Evolutionary conservation across 1,140 invertebrate species (phyloP), one percentile per base, ranked within the genome.

Genomic region (Hestina assimilis): DNA sequence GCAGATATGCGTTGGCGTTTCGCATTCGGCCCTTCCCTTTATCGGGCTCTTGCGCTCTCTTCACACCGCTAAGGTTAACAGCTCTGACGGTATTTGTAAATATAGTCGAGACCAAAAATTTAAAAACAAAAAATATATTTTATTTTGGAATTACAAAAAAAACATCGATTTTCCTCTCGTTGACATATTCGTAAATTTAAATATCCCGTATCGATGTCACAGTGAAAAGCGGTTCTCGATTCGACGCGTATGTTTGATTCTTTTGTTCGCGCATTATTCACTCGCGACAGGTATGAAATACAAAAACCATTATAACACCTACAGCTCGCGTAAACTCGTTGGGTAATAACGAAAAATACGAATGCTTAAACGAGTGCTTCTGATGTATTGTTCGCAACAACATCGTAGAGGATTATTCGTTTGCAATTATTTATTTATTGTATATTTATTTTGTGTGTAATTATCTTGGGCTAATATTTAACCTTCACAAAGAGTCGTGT

Each of bases 211-310:
- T 66, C 65, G 67, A 77, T 69, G 70, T 70, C 70, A 69, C 69
- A 69, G 70, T 72, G 74, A 78, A 78, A 79, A 78, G 64, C 73
- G 66, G 69, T 64, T 65, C 59, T 72, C 74, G 52, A 83, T 83
- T 87, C 75, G 79, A 72, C 73, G 72, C 74, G 76, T 79, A 69
- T 74, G 79, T 82, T 83, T 75, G 72, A 60, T 75, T 83, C 83
- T 82, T 81, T 87, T 87, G 80, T 85, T 76, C 65, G 55, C 60
- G 59, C 53, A 67, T 76, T 79, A 82, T 83, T 72, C 70, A 72
- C 69, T 73, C 48, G 59, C 72, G 74, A 66, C 69, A 69, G 69
- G 72, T 76, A 66, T 64, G 80, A 75, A 81, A 79, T 63, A 80
- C 70, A 76, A 81, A 84, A 79, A 77, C 65, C 68, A 75, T 79